Evolutionary conservation across 2,113 vertebrate species (phyloP), one percentile per base, ranked within the genome.

Genomic region (Varanus komodoensis): DNA sequence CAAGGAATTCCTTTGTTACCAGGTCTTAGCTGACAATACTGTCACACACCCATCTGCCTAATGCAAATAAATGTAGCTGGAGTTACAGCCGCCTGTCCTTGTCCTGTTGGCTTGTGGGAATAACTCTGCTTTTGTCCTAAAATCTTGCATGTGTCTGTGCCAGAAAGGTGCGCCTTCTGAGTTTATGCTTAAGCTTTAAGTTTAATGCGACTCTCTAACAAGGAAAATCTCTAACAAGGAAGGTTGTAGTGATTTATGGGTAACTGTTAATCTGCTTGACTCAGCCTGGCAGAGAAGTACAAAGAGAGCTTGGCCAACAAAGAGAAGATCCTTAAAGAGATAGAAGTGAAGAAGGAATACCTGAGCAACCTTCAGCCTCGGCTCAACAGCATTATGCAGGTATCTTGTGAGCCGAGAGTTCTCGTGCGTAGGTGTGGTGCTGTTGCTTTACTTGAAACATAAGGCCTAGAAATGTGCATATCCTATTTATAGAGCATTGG

Each of bases 341-440:
- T 99, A 0, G 99, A 99, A 92, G 98, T 99, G 92, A 99, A 99
- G 97, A 99, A 99, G 94, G 99, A 99, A 52, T 99, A 99, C 84
- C 97, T 99, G 92, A 98, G 96, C 92, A 99, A 98, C 95, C 97
- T 99, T n/a, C 99, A 99, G 96, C 99, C 99, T 38, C 98, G 98
- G 7, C 98, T 99, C 85, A 98, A 98, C 88, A 98, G 98, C 93
- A 99, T 99, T 93, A 99, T 99, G 99, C 99, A 99, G 98, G 99
- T 99, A 94, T 87, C 44, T 1, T 2, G 15, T 1, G 7, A n/a
- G 78, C 73, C 27, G 64, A 64, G 32, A 3, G 50, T 79, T 69
- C 87, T 71, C 3, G 61, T 74, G 14, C 17, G n/a, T 74, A 32
- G 21, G 3, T 17, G 14, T 29, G 71, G 11, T 74, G 73, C 17